Percentiles rank a stretch among this genome's conserved stretches.
Evolutionary conservation across 1,140 invertebrate genomes (phyloP).

Genomic region (Hypsibius dujardini): DNA sequence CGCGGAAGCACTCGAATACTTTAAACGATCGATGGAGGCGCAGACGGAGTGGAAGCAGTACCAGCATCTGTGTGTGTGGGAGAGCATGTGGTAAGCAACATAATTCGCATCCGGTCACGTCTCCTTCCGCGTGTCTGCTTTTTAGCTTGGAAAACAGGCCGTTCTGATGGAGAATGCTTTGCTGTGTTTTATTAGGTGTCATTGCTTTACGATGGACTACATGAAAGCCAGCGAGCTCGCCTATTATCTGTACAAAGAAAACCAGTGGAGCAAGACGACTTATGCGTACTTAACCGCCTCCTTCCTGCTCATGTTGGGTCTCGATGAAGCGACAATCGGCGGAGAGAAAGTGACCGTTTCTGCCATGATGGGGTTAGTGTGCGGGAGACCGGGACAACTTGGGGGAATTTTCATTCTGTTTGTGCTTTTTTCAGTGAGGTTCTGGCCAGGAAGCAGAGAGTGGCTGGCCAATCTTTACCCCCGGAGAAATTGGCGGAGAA

Average conservation of each 20-base stretch:
- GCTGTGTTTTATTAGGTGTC: slow-evolving; percentile 7
- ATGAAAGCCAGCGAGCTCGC: not conserved
- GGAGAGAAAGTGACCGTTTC: not conserved
- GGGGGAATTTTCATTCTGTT: not conserved
- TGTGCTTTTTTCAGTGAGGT: not conserved
- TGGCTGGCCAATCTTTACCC: not conserved
- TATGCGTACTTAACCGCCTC: slow-evolving; percentile 3
- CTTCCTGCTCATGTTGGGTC: not conserved
- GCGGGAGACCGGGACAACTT: not conserved
- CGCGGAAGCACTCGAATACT: not conserved
- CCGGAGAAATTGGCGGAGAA: slow-evolving; percentile 14
- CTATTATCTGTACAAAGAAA: not conserved
- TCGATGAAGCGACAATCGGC: not conserved
- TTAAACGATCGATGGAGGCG: slow-evolving; percentile 5
- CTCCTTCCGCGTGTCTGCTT: no score
- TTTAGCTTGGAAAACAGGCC: no score
- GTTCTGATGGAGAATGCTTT: not conserved
- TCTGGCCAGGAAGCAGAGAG: not conserved
- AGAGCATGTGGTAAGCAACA: slow-evolving; percentile 14
- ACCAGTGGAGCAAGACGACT: slow-evolving; percentile 15
- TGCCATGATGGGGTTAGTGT: not conserved
- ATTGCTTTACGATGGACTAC: slow-evolving; percentile 3
- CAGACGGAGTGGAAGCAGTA: slow-evolving; percentile 9
- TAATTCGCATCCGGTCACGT: no score
- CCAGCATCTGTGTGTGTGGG: slow-evolving; percentile 14